Evolutionary conservation across 1,140 invertebrate genomes (phyloP).

Genomic region (Dermatophagoides farinae): DNA sequence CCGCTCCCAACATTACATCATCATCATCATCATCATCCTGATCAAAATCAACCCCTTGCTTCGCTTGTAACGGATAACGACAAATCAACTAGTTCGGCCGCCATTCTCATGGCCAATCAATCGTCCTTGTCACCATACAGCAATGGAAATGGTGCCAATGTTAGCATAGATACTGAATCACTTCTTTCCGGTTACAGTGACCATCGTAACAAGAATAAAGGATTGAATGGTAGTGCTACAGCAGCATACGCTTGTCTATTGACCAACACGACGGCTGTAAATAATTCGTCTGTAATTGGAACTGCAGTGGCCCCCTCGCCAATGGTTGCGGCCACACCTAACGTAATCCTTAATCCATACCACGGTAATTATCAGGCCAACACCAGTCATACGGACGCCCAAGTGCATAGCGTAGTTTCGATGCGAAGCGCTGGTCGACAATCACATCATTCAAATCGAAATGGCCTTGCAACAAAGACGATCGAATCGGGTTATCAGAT

Average conservation of each 20-base stretch:
- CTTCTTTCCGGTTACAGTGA: slow-evolving; percentile 18
- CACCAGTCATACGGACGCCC: background rate
- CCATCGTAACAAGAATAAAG: slow-evolving; percentile 13
- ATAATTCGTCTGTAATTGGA: background rate
- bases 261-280: background rate
- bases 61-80: background rate
- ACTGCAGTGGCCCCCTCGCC: slow-evolving; percentile 1
- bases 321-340: background rate
- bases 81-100: background rate
- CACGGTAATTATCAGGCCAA: slow-evolving; percentile 7
- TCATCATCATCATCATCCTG: no score
- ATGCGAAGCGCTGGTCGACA: slow-evolving; percentile 22
- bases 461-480: slow-evolving; percentile 18
- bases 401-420: slow-evolving; percentile 22
- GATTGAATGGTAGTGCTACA: background rate
- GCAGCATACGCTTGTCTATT: slow-evolving; percentile 14
- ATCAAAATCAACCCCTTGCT: no score
- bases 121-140: background rate
- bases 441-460: slow-evolving; percentile 11
- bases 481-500: slow-evolving; percentile 37
- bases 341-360: background rate
- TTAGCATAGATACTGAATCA: slow-evolving; percentile 19
- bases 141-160: background rate
- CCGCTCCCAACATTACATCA: background rate
- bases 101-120: background rate